phyloP scores from a whole-genome alignment of 2,113 vertebrate species.

The Bubo bubo region DNA sequence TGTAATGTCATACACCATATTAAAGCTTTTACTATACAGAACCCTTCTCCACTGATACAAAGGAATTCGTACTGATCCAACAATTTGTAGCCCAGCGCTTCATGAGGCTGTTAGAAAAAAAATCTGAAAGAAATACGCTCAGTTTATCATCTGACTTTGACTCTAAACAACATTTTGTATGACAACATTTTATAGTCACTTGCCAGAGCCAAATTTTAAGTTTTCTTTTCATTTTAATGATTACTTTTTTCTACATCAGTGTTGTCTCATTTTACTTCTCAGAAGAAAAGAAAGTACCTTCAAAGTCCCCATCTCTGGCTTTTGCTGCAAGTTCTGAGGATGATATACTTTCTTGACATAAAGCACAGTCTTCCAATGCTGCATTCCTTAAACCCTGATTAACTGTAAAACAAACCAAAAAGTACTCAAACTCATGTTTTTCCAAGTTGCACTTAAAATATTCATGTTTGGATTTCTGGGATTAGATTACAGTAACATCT shows the following conservation, averaged over 20 bases:
- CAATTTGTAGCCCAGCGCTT: not conserved
- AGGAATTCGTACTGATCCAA: not conserved
- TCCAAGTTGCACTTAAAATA: not conserved
- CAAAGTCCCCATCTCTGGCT: slow-evolving; percentile 89
- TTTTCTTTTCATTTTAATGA: not conserved
- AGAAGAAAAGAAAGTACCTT: slow-evolving; percentile 79
- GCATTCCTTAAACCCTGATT: slow-evolving; percentile 85
- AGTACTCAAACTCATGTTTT: not conserved
- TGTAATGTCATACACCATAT: not conserved
- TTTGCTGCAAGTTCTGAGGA: slow-evolving; percentile 93
- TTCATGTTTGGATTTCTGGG: not conserved
- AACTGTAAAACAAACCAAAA: slow-evolving; percentile 62
- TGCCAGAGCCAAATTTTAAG: not conserved
- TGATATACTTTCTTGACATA: slow-evolving; percentile 93
- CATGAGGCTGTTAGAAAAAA: not conserved
- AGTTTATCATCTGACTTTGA: not conserved
- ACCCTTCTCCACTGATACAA: not conserved
- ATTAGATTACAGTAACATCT: not conserved
- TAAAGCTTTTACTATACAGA: not conserved
- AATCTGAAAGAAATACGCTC: not conserved
- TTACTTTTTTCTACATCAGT: not conserved
- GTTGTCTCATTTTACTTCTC: not conserved
- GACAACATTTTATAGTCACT: not conserved
- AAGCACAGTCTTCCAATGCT: slow-evolving; percentile 89
- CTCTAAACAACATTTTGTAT: not conserved